These are phyloP conservation scores for Lithosia quadra DNA, from an alignment of 2,888 invertebrate genomes.

Conservation along the genomic window DNA sequence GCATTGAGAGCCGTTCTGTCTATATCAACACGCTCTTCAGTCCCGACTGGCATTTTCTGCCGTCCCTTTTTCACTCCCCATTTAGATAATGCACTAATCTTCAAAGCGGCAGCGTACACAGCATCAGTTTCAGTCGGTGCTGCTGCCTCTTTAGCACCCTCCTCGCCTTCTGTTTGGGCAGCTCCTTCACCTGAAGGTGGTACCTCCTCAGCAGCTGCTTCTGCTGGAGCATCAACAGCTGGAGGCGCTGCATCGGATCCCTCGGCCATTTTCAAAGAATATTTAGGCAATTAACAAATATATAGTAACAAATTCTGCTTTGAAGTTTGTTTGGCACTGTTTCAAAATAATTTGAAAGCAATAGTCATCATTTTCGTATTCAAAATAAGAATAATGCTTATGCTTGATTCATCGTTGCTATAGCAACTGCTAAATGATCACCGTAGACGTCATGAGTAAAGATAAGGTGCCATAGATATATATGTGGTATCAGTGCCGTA, in stretches of 20 bases:
- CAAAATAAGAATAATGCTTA: not conserved
- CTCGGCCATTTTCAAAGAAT: conserved; percentile 13
- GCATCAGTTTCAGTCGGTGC: not conserved
- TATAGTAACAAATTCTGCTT: not conserved
- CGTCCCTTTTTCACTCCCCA: conserved; percentile 54
- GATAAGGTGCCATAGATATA: no score
- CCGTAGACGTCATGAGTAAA: no score
- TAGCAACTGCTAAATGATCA: no score
- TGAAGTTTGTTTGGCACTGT: not conserved
- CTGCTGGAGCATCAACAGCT: conserved; percentile 14
- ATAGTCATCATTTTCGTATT: conserved; percentile 9
- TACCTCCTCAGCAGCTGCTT: not conserved
- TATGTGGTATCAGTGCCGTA: no score
- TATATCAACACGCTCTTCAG: conserved; percentile 62
- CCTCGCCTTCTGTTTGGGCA: not conserved
- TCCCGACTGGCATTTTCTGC: conserved; percentile 33
- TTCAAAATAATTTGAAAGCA: conserved; percentile 9
- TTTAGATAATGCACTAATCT: conserved; percentile 57
- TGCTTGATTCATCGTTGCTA: not conserved
- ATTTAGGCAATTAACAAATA: not conserved
- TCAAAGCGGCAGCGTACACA: conserved; percentile 19
- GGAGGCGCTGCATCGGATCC: conserved; percentile 3
- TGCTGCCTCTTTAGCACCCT: not conserved
- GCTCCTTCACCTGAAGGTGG: conserved; percentile 2
- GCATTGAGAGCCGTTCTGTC: conserved; percentile 78